These are phyloP conservation scores for Aphodius granarius DNA, from an alignment of 2,888 invertebrate genomes.

Conservation along the genomic window DNA sequence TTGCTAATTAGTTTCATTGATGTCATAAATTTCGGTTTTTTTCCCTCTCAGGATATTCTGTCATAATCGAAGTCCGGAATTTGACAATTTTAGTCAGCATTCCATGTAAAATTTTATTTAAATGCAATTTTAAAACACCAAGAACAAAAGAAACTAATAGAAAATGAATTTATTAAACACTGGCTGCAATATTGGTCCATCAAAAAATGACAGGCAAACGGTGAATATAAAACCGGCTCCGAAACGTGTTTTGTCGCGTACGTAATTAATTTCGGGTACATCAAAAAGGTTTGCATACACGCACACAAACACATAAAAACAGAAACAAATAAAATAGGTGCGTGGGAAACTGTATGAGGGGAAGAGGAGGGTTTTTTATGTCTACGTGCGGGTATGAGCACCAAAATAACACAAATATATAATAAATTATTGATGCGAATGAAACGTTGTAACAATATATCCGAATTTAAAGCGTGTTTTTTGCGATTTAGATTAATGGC, in stretches of 20 bases:
- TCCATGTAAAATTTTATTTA: not conserved
- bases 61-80: not conserved
- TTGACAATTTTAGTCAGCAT: not conserved
- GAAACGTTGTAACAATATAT: not conserved
- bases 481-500: not conserved
- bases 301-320: not conserved
- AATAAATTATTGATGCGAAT: not conserved
- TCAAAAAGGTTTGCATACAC: not conserved
- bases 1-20: not conserved
- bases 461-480: not conserved
- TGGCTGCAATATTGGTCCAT: not conserved
- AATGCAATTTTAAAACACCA: too few relatives aligned
- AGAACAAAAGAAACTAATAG: not conserved
- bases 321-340: not conserved
- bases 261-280: not conserved
- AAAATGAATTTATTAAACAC: not conserved
- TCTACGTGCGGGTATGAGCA: not conserved
- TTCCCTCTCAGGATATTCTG: too few relatives aligned
- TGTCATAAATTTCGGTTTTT: not conserved
- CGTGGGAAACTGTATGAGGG: not conserved
- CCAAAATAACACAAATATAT: not conserved
- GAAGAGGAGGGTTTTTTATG: not conserved
- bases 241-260: not conserved
- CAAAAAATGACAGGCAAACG: not conserved
- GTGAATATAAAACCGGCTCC: not conserved